Evolutionary conservation across 92 coral and sea anemone species (phyloP), one percentile per base, ranked within the genome.

Genomic region (Diadumene lineata): DNA sequence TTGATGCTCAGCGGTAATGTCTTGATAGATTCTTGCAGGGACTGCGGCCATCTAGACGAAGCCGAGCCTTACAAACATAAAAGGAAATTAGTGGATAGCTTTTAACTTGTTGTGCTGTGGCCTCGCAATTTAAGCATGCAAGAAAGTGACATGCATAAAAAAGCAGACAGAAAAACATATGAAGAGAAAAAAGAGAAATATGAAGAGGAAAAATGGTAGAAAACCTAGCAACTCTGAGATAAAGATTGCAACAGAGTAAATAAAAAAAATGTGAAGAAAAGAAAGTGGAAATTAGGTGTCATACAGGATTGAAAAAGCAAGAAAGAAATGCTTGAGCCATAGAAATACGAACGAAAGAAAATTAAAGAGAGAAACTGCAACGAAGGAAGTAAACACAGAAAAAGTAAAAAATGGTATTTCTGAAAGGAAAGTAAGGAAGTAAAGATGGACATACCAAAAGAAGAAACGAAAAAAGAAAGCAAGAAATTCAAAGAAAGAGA

Each of bases 11-110:
- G 64, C 63, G 77, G 56, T n/a, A 31, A 21, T 43, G 31, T 56
- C 77, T 72, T 56, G 77, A 61, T 17, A 10, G 77, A 32, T 32
- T 56, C 79, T 74, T 74, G 79, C 31, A 60, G 65, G 78, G 29
- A 26, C 50, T 58, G 56, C 18, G 78, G 56, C 79, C 70, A 60
- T 60, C 60, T 56, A 38, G 79, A 29, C 11, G 79, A 72, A 65
- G 23, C 32, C 16, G 68, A 31, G 43, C 77, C 77, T 72, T 72
- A 57, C 51, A 72, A 72, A 72, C 32, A 56, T 50, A 72, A 72
- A 33, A 61, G 65, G 66, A 72, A 46, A 61, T 72, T 72, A 72
- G 77, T 56, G 77, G 31, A 61, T 21, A 28, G 26, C 22, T 10
- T n/a, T n/a, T n/a, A n/a, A n/a, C n/a, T 50, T 56, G 66, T 28